Evolutionary conservation across 2,797 vertebrate genomes (phyloP).

Genomic region (Myotis daubentonii): DNA sequence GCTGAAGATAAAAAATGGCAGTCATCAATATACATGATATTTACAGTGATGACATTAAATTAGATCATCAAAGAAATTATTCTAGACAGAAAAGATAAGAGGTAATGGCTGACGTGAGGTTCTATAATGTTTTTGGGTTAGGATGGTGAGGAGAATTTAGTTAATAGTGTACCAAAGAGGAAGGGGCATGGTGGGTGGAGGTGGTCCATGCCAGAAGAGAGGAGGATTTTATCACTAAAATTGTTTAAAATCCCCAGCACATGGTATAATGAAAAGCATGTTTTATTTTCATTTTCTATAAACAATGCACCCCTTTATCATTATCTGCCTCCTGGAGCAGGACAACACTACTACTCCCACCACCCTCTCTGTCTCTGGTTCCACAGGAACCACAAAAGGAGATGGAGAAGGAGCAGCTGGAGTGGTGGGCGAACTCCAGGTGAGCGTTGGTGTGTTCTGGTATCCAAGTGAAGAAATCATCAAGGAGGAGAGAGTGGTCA

Average conservation of each 20-base stretch:
- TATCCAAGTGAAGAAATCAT: neutral
- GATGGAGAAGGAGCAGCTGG: neutral
- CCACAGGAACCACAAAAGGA: neutral
- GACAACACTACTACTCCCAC: neutral
- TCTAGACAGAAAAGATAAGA: neutral
- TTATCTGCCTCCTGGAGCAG: neutral
- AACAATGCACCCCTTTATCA: neutral
- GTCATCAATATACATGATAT: neutral
- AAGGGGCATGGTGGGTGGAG: too few species aligned
- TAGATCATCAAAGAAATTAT: neutral
- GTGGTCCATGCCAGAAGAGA: neutral
- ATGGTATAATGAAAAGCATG: neutral
- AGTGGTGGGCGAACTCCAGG: too few species aligned
- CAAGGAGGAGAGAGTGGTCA: neutral
- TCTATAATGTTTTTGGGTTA: neutral
- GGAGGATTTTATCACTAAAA: neutral
- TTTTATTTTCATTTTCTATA: neutral
- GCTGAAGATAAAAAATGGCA: neutral
- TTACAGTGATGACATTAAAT: conserved; percentile 12
- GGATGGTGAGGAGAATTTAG: neutral
- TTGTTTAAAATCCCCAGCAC: neutral
- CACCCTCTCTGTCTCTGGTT: neutral
- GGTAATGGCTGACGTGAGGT: neutral
- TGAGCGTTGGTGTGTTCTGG: neutral
- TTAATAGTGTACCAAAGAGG: neutral